Percentiles rank a stretch among this genome's conserved stretches.
These are phyloP conservation scores for Homarus gammarus DNA, from an alignment of 2,888 invertebrate species.

Conservation along the genomic window DNA sequence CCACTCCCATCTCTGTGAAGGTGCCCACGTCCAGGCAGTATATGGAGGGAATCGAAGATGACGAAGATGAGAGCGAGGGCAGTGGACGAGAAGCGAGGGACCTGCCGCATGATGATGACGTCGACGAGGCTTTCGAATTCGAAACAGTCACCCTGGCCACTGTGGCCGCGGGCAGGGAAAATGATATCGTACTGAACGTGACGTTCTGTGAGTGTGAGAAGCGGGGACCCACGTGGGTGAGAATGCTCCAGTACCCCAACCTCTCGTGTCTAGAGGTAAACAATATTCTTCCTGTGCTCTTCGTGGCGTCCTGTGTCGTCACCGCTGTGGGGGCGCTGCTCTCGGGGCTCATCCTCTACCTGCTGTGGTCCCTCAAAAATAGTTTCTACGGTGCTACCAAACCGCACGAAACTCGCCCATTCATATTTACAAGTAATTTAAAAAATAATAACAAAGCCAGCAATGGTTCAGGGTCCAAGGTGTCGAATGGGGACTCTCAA, in stretches of 20 bases:
- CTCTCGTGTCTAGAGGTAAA: slow-evolving; percentile 70
- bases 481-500: slow-evolving; percentile 47
- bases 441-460: slow-evolving; percentile 31
- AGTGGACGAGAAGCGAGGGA: slow-evolving; percentile 30
- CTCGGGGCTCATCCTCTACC: slow-evolving; percentile 70
- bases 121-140: slow-evolving; percentile 30
- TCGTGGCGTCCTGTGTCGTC: slow-evolving; percentile 73
- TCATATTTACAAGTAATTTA: slow-evolving; percentile 66
- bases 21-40: neutral
- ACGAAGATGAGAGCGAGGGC: slow-evolving; percentile 61
- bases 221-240: slow-evolving; percentile 31
- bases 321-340: slow-evolving; percentile 69
- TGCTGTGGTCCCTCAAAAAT: slow-evolving; percentile 70
- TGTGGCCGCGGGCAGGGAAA: slow-evolving; percentile 6
- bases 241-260: slow-evolving; percentile 54
- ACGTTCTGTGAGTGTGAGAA: slow-evolving; percentile 65
- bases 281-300: slow-evolving; percentile 70
- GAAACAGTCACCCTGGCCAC: slow-evolving; percentile 47
- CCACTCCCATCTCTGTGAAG: neutral
- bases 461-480: slow-evolving; percentile 26
- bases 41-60: slow-evolving; percentile 51
- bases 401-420: slow-evolving; percentile 64
- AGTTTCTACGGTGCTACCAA: slow-evolving; percentile 61
- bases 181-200: slow-evolving; percentile 44
- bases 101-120: neutral